A percentile compares a stretch with the other conserved stretches of the same genome.
phyloP scores from a whole-genome alignment of 2,113 vertebrate genomes.

The Rhea pennata region DNA sequence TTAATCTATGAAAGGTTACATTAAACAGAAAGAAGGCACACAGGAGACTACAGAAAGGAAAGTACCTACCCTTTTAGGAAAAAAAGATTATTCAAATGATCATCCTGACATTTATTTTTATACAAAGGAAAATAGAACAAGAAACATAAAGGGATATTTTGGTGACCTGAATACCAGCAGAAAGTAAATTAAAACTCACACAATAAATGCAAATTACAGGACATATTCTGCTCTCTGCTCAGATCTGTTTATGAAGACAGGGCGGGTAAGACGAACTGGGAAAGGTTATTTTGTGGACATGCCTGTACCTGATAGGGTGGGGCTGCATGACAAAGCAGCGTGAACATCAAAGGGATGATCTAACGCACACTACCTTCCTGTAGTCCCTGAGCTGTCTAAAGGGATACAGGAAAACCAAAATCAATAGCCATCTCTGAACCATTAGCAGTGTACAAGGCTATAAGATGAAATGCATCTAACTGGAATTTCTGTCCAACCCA shows the following conservation, averaged over 20 bases:
- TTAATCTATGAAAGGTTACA: slow-evolving; percentile 70
- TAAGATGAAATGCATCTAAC: not conserved
- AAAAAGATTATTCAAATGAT: slow-evolving; percentile 41
- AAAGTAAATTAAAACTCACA: slow-evolving; percentile 48
- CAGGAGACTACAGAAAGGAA: slow-evolving; percentile 31
- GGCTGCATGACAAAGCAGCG: not conserved
- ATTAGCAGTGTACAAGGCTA: not conserved
- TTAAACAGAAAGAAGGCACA: slow-evolving; percentile 63
- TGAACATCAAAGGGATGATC: not conserved
- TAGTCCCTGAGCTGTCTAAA: not conserved
- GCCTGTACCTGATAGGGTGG: not conserved
- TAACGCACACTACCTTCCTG: not conserved
- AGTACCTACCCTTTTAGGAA: slow-evolving; percentile 8
- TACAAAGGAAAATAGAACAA: slow-evolving; percentile 41
- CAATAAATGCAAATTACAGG: slow-evolving; percentile 16
- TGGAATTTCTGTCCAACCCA: not conserved
- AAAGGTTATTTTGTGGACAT: not conserved
- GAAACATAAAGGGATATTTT: slow-evolving; percentile 20
- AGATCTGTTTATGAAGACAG: not conserved
- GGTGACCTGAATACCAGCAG: slow-evolving; percentile 25
- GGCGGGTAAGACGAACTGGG: not conserved
- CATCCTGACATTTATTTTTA: slow-evolving; percentile 54
- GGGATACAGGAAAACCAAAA: not conserved
- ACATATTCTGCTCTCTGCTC: not conserved
- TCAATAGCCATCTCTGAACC: not conserved